Evolutionary conservation across 2,888 invertebrate genomes (phyloP).

Genomic region (Sinopyrophorus schimmeli): DNA sequence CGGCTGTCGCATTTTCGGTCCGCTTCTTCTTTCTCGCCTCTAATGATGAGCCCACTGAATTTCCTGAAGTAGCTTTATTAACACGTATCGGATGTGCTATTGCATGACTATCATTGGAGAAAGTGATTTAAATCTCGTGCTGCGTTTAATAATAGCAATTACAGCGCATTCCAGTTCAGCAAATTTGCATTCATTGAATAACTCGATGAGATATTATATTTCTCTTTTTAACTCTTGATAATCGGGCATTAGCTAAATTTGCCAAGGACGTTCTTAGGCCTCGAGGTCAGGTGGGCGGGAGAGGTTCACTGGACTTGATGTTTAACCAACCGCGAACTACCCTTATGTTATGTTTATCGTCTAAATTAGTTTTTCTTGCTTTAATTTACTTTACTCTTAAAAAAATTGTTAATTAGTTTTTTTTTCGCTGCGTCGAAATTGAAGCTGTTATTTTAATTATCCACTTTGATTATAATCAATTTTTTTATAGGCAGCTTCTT

Average conservation of each 20-base stretch:
- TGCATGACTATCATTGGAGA: constrained; percentile 19
- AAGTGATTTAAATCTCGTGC: constrained; percentile 24
- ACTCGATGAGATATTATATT: constrained; percentile 8
- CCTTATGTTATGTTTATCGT: too few relatives aligned
- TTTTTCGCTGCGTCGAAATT: too few relatives aligned
- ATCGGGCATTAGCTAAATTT: constrained; percentile 13
- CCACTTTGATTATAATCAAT: too few relatives aligned
- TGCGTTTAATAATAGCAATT: constrained; percentile 17
- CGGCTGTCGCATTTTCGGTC: neutral
- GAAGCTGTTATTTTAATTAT: too few relatives aligned
- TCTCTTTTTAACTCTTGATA: constrained; percentile 8
- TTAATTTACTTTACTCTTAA: too few relatives aligned
- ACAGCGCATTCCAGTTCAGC: constrained; percentile 13
- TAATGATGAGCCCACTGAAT: too few relatives aligned
- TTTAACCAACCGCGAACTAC: constrained; percentile 14
- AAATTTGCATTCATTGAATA: constrained; percentile 22
- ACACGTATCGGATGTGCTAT: constrained; percentile 19
- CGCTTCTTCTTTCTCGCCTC: too few relatives aligned
- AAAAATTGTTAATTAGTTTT: too few relatives aligned
- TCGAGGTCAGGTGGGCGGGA: constrained; percentile 21
- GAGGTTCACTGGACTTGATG: constrained; percentile 24
- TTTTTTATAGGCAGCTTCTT: too few relatives aligned
- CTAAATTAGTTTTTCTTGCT: too few relatives aligned
- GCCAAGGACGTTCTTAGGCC: constrained; percentile 19
- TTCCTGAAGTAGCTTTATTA: neutral